These are phyloP conservation scores for Eueremaeus valkanovi DNA, from an alignment of 2,888 invertebrate species.

Conservation along the genomic window DNA sequence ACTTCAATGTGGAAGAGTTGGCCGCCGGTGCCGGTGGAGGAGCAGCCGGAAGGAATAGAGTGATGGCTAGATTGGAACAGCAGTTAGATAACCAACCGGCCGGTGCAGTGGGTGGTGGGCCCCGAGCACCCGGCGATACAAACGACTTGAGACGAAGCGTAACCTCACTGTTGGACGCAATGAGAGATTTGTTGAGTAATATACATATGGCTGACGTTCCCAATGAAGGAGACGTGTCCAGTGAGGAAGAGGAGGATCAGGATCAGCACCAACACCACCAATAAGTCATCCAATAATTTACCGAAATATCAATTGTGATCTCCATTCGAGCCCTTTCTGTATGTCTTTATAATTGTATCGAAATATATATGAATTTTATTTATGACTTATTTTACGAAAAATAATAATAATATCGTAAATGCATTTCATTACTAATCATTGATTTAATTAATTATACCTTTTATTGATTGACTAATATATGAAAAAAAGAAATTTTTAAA, in stretches of 20 bases:
- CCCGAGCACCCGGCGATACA: conserved; percentile 46
- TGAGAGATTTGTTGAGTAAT: conserved; percentile 66
- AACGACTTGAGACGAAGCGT: conserved; percentile 63
- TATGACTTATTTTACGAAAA: no score
- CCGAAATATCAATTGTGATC: not conserved
- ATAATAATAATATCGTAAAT: no score
- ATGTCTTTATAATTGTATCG: no score
- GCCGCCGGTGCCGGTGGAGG: not conserved
- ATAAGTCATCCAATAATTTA: not conserved
- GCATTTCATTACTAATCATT: no score
- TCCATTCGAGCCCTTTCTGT: not conserved
- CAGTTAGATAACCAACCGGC: conserved; percentile 24
- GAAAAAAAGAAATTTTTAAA: no score
- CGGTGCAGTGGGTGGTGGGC: conserved; percentile 48
- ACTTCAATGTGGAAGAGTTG: conserved; percentile 26
- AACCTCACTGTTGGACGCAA: conserved; percentile 65
- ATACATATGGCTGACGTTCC: conserved; percentile 60
- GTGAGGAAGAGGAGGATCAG: conserved; percentile 46
- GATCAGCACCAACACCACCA: conserved; percentile 1
- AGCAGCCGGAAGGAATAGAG: not conserved
- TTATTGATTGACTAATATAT: no score
- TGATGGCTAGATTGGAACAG: conserved; percentile 18
- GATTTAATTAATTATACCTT: no score
- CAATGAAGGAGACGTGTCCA: conserved; percentile 54
- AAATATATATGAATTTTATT: no score